Base-by-base conservation (phyloP, 2,888 invertebrate species). In the Colostygia pectinataria region DNA sequence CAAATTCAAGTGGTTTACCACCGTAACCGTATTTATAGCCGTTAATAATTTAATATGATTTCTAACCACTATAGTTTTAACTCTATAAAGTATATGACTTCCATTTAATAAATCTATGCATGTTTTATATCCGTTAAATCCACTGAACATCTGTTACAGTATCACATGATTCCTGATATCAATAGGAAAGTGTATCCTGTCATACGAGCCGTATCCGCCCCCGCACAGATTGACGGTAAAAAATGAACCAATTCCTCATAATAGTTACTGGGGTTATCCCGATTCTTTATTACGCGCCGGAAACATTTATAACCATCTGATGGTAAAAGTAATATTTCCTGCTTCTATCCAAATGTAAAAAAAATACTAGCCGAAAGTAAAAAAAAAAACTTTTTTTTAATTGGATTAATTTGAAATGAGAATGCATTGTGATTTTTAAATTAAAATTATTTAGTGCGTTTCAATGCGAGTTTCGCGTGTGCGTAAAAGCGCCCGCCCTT, bases 171-270 rank as follows among this genome's bases (percentile, higher is more conserved):
- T 51, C 82, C 74, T 83, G 82, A 80, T 84, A 84, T 77, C 72
- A 78, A 76, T 69, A 71, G 70, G 76, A 80, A 75, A 86, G 77
- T 72, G 75, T 83, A 87, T 89, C 88, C 89, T 87, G 90, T 87
- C 87, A 90, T 85, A 81, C 61, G 89, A 90, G 65, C 77, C 77
- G 81, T 83, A 86, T 88, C 90, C 90, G 88, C 88, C 89, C 82
- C 65, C 83, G 72, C 78, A 74, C 78, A 76, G 83, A 80, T 80
- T 75, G 83, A 70, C 69, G 63, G 76, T 82, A 90, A 89, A 89
- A 90, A 89, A 88, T 80, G 77, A 75, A 80, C 76, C 80, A 80
- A 88, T 88, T 86, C 84, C 56, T 88, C 83, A 83, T 89, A 87
- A 89, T 83, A 83, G 80, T 74, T 66, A 68, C 67, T 63, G 74